phyloP scores from a whole-genome alignment of 2,797 vertebrate species.

The Cichlasoma orientale region DNA sequence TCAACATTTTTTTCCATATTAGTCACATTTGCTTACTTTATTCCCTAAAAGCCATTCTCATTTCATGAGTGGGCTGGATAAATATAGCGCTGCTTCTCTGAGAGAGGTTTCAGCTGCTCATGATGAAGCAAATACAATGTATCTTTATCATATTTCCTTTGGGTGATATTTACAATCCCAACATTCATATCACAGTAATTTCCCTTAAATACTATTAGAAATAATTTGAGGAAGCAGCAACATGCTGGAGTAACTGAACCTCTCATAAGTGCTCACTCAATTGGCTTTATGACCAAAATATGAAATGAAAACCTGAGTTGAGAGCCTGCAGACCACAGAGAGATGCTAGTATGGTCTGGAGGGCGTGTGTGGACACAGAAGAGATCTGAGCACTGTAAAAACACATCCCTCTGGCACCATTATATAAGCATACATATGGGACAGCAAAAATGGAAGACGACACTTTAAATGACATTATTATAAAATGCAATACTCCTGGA shows the following conservation, averaged over 20 bases:
- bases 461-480: slow-evolving; percentile 99
- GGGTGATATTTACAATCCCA: slow-evolving; percentile 77
- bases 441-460: slow-evolving; percentile 99
- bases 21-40: slow-evolving; percentile 72
- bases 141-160: slow-evolving; percentile 76
- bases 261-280: slow-evolving; percentile 71
- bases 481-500: slow-evolving; percentile 99
- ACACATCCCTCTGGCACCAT: slow-evolving; percentile 96
- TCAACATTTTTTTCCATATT: slow-evolving; percentile 68
- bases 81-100: slow-evolving; percentile 58
- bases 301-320: slow-evolving; percentile 70
- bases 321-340: slow-evolving; percentile 60
- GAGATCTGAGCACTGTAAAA: slow-evolving; percentile 87
- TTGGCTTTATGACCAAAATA: slow-evolving; percentile 67
- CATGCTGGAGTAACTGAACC: slow-evolving; percentile 65
- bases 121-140: slow-evolving; percentile 67
- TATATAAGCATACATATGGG: slow-evolving; percentile 99
- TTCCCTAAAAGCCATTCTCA: slow-evolving; percentile 67
- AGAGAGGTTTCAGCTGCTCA: slow-evolving; percentile 45
- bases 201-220: slow-evolving; percentile 74
- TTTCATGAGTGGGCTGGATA: slow-evolving; percentile 65
- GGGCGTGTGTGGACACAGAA: slow-evolving; percentile 63
- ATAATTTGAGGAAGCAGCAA: slow-evolving; percentile 71
- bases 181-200: slow-evolving; percentile 75
- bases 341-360: slow-evolving; percentile 62